Evolutionary conservation across 2,888 invertebrate genomes (phyloP), one percentile per base, ranked within the genome.

Genomic region (Diadromus collaris): DNA sequence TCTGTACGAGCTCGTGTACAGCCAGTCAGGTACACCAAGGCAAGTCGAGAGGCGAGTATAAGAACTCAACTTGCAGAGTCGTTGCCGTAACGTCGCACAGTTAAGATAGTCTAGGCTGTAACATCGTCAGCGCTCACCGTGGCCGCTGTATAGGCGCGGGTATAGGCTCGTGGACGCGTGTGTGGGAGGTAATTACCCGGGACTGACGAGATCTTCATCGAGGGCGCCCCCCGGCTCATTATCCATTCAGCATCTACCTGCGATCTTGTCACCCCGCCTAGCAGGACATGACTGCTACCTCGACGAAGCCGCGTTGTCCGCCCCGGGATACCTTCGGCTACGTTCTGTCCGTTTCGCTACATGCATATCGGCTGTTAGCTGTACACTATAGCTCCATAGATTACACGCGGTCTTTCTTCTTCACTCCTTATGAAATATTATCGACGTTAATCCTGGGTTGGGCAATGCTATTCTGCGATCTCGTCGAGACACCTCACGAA

Each of bases 201-300:
- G 87, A 86, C 86, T 86, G 87, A 87, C 83, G 88, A 86, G 87
- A 88, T 87, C 86, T 86, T 85, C 87, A 86, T 88, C 85, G 83
- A 82, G 68, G 67, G 64, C 38, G 61, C 61, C 56, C 61, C 56
- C 48, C 24, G 82, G 78, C 81, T 85, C 77, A 86, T 88, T 88
- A 88, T 88, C 88, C 84, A 85, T 85, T 83, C 84, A 82, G 83
- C 76, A 88, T 88, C 85, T 86, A 82, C 76, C 82, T 83, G 84
- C 82, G 78, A 84, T 85, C 86, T 86, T 85, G 85, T 86, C 86
- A 84, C 85, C 82, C 79, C 65, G 78, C 79, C 81, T 82, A 82
- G 77, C 74, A 61, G 46, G 67, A 82, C 80, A 77, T 73, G 80
- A 76, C 82, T 72, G 76, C 74, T 78, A 63, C 78, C 76, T 76